Percentiles rank a stretch among this genome's conserved stretches.
phyloP scores from a whole-genome alignment of 1,140 invertebrate genomes.

The Drosophila albomicans region DNA sequence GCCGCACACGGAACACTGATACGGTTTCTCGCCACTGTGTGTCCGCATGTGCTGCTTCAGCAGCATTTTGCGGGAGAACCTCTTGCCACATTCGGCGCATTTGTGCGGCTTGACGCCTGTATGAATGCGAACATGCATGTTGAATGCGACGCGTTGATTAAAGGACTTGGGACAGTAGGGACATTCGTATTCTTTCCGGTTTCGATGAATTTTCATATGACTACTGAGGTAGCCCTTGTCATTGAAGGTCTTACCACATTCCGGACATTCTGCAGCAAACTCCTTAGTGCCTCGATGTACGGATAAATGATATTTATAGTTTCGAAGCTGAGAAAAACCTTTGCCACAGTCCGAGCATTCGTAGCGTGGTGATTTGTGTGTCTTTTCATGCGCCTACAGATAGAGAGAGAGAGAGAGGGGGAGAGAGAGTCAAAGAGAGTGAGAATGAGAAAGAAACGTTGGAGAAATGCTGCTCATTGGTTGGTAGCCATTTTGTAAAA shows the following conservation, averaged over 20 bases:
- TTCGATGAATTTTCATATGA: conserved; percentile 92
- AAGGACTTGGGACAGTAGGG: conserved; percentile 91
- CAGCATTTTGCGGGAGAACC: conserved; percentile 93
- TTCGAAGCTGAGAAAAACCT: conserved; percentile 91
- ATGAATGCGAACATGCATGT: conserved; percentile 93
- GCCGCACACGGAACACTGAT: conserved; percentile 82
- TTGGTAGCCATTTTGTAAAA: conserved; percentile 63
- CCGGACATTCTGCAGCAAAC: conserved; percentile 90
- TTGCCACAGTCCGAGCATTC: conserved; percentile 91
- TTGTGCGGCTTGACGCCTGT: conserved; percentile 94
- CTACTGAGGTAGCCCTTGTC: conserved; percentile 91
- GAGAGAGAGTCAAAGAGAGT: conserved; percentile 9
- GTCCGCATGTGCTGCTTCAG: conserved; percentile 92
- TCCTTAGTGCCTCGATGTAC: conserved; percentile 91
- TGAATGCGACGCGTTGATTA: conserved; percentile 92
- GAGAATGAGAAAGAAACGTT: conserved; percentile 20
- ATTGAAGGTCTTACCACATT: conserved; percentile 92
- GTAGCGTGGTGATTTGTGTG: conserved; percentile 88
- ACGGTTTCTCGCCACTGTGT: conserved; percentile 87
- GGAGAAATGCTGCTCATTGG: conserved; percentile 28
- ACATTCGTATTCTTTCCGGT: conserved; percentile 91
- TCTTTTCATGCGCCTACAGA: conserved; percentile 79
- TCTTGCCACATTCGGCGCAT: conserved; percentile 93
- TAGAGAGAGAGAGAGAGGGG: conserved; percentile 9
- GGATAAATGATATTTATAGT: conserved; percentile 91